Conservation (phyloP, 2,113 vertebrate genomes). For the Passer montanus region DNA sequence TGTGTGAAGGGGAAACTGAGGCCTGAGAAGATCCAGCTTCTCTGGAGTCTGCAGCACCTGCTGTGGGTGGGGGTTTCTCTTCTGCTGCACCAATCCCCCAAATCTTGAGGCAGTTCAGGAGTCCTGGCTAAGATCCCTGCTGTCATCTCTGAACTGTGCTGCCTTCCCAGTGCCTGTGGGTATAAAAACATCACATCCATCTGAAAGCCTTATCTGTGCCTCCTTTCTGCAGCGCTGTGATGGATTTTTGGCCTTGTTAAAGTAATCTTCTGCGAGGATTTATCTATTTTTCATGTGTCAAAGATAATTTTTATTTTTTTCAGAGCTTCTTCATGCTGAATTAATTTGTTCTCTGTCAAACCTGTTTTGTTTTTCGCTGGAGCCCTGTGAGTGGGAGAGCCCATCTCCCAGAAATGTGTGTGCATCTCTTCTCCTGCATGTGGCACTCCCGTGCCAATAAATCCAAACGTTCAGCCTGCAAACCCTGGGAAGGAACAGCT, state of each 20-base stretch:
- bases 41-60: not conserved
- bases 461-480: not conserved
- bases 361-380: not conserved
- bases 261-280: not conserved
- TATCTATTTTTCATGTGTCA: not conserved
- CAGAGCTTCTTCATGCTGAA: not conserved
- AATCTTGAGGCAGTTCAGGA: not conserved
- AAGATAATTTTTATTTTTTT: not conserved
- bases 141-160: not conserved
- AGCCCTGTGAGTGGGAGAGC: not conserved
- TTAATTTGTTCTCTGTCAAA: slow-evolving; percentile 44
- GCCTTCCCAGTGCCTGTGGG: not conserved
- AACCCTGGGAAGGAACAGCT: not conserved
- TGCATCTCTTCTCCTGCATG: not conserved
- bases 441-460: not conserved
- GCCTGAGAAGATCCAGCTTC: not conserved
- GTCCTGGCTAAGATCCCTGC: not conserved
- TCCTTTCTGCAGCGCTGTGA: not conserved
- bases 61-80: not conserved
- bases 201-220: not conserved
- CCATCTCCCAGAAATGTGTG: not conserved
- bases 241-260: slow-evolving; percentile 15
- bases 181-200: not conserved
- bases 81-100: not conserved
- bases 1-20: not conserved